Base-by-base conservation (phyloP, 2,888 invertebrate species). In the Metellina segmentata region DNA sequence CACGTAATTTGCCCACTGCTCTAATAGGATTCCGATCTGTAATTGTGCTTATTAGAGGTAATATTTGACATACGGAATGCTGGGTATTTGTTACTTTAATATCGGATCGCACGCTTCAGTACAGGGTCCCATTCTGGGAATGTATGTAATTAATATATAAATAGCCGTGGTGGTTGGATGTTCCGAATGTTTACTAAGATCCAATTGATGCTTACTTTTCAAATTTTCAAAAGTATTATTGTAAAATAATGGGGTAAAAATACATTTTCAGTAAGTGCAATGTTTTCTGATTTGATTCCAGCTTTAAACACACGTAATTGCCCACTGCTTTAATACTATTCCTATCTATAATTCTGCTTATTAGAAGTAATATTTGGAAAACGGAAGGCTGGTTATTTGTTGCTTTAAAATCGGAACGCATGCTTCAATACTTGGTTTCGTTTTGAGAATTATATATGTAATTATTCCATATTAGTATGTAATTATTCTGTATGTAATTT, bases 1-100 rank as follows among this genome's bases (percentile, higher is more conserved):
- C 61, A 61, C 61, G 61, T 61, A 61, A 61, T 61, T 61, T 61
- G 61, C 61, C 61, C 61, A 16, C 61, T 61, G 61, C 16, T 16
- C 61, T 61, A 61, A 61, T 61, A 61, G 61, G 61, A 61, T 61
- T 61, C 61, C 61, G 61, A 61, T 61, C 61, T 16, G 61, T 61
- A 61, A 61, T 61, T 61, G 61, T 61, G 61, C 61, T 61, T 61
- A 61, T 77, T 52, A 16, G 52, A 16, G 74, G 34, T 74, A 74
- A 61, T 61, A 74, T 74, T 34, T 19, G 74, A 20, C n/a, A 11
- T 1, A 11, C 74, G 77, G 77, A 49, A 77, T 77, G 77, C 1
- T 11, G 1, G 8, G 51, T 48, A 77, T 51, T 77, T 77, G 13
- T 51, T n/a, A 51, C n/a, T 77, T 74, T 9, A 51, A 51, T 51